Percentiles rank a stretch among this genome's conserved stretches.
These are phyloP conservation scores for Thrips palmi DNA, from an alignment of 1,140 invertebrate genomes.

Conservation along the genomic window DNA sequence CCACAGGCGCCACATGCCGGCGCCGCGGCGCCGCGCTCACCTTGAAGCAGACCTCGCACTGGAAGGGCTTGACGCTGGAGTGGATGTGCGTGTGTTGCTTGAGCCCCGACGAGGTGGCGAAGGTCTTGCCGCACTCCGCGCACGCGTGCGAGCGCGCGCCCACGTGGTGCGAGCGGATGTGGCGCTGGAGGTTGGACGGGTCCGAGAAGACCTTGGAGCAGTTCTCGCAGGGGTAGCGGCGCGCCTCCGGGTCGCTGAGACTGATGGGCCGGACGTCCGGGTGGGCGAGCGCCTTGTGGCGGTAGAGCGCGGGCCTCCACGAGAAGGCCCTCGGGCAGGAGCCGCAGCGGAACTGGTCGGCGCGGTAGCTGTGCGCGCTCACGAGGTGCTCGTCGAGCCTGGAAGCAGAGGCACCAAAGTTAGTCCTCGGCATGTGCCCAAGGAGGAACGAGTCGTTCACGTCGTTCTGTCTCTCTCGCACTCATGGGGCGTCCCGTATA, in stretches of 20 bases:
- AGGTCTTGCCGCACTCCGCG: constrained; percentile 95
- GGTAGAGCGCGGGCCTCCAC: constrained; percentile 59
- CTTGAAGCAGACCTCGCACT: constrained; percentile 80
- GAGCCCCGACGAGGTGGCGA: constrained; percentile 88
- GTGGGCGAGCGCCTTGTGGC: constrained; percentile 64
- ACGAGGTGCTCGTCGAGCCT: constrained; percentile 70
- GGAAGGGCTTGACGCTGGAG: constrained; percentile 94
- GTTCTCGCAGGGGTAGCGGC: constrained; percentile 82
- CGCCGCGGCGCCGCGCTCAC: constrained; percentile 23
- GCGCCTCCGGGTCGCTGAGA: constrained; percentile 48
- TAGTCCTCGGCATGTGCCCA: constrained; percentile 9
- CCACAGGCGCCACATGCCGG: too few relatives aligned
- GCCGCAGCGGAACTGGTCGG: constrained; percentile 64
- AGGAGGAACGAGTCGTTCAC: neutral
- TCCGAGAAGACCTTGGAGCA: constrained; percentile 89
- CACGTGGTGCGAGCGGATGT: constrained; percentile 84
- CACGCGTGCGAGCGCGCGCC: constrained; percentile 89
- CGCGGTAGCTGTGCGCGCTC: constrained; percentile 49
- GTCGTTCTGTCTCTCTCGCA: too few relatives aligned
- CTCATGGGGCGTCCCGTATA: neutral
- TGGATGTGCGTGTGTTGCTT: constrained; percentile 99
- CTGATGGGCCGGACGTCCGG: constrained; percentile 48
- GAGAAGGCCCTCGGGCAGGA: constrained; percentile 66
- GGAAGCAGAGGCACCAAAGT: constrained; percentile 23
- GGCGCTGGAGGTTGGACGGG: constrained; percentile 86